Evolutionary conservation across 2,888 invertebrate genomes (phyloP), one percentile per base, ranked within the genome.

Genomic region (Dolichopus griseipennis): DNA sequence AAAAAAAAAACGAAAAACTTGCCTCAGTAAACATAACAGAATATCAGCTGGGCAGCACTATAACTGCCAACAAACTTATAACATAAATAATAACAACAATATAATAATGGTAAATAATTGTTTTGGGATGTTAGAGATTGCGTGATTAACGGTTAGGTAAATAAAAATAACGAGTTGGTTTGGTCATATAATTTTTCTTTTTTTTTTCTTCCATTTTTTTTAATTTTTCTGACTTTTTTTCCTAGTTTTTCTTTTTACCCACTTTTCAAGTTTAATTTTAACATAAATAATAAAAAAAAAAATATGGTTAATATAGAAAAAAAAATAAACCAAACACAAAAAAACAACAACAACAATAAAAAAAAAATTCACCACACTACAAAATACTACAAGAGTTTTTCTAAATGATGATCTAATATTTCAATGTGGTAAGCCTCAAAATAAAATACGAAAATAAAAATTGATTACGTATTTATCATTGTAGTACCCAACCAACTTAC

Each of bases 81-180:
- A 15, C 12, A 43, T 34, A 43, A n/a, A n/a, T 43, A 15, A 43
- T 43, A 3, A 4, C 12, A 12, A 43, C 43, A n/a, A 27, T 4
- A 27, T 27, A 27, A 27, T 27, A 27, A 27, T 37, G 8, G 37
- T 37, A 37, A 37, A 8, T 37, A 12, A 37, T 37, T 37, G 37
- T 37, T 37, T 10, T 37, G 2, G 8, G 15, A 52, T 52, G 52
- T 18, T 52, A 52, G 15, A 15, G 52, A 52, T 52, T 52, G 52
- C 52, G 52, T 52, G 52, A 52, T 52, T 52, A 52, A 52, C 52
- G 52, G 52, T 52, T 52, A 52, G 52, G n/a, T 52, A 52, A 52
- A 52, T n/a, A 52, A 12, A 52, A 52, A 18, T 52, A 52, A 52
- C 52, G 37, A 37, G 37, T 37, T 37, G 12, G 10, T 37, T 37